Percentiles rank a stretch among this genome's conserved stretches.
phyloP scores from a whole-genome alignment of 2,113 vertebrate species.

The Anarrhichthys ocellatus region DNA sequence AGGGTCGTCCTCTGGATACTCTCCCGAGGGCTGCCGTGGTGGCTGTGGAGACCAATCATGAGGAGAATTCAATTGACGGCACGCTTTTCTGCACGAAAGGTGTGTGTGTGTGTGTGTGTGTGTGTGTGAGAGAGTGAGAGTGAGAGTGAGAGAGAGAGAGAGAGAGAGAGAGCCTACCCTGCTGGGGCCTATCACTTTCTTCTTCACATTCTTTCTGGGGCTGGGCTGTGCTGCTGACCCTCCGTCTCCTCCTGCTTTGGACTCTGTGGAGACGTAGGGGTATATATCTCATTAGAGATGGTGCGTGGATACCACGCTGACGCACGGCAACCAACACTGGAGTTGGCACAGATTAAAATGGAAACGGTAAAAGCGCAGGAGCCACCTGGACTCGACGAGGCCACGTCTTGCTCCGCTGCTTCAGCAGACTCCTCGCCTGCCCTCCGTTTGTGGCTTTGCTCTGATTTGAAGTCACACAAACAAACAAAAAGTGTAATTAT shows the following conservation, averaged over 20 bases:
- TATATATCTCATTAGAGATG: not conserved
- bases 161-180: conserved; percentile 81
- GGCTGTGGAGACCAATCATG: conserved; percentile 74
- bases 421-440: not conserved
- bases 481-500: not conserved
- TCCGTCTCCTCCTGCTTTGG: conserved; percentile 49
- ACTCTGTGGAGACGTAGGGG: conserved; percentile 36
- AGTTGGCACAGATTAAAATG: not conserved
- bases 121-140: not conserved
- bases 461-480: conserved; percentile 28
- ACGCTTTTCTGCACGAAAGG: not conserved
- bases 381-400: conserved; percentile 48
- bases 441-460: conserved; percentile 16
- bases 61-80: not conserved
- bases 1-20: conserved; percentile 94
- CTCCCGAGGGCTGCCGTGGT: conserved; percentile 80
- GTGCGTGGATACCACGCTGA: not conserved
- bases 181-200: conserved; percentile 80
- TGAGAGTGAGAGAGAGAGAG: not conserved
- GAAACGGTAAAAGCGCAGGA: not conserved
- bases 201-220: conserved; percentile 81
- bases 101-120: not conserved
- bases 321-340: not conserved
- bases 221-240: conserved; percentile 34
- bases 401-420: conserved; percentile 5